These are phyloP conservation scores for Tetragonisca angustula DNA, from an alignment of 2,888 invertebrate genomes.

Conservation along the genomic window DNA sequence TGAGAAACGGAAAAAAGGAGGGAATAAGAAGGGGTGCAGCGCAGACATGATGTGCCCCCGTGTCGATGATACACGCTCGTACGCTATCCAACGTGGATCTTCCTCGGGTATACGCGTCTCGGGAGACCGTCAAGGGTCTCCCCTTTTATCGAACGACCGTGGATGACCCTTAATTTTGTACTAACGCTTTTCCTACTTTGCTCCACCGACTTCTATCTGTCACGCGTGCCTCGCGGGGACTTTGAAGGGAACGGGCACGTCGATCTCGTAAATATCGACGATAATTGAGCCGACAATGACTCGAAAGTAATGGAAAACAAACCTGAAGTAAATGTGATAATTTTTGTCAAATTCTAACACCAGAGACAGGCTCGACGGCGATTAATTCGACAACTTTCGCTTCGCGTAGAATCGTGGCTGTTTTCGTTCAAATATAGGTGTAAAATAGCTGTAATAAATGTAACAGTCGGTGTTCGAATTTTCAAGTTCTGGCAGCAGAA, in stretches of 20 bases:
- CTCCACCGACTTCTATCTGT: slow-evolving; percentile 58
- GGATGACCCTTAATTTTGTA: slow-evolving; percentile 74
- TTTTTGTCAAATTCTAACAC: too few species aligned
- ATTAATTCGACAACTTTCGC: too few species aligned
- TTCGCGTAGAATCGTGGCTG: too few species aligned
- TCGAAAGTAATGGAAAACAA: too few species aligned
- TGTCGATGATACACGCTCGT: slow-evolving; percentile 69
- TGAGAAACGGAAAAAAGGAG: slow-evolving; percentile 64
- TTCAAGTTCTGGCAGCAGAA: too few species aligned
- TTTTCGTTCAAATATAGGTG: too few species aligned
- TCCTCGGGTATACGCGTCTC: slow-evolving; percentile 76
- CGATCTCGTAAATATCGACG: slow-evolving; percentile 32
- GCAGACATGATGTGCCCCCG: slow-evolving; percentile 44
- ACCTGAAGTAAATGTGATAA: too few species aligned
- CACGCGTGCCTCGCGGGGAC: slow-evolving; percentile 62
- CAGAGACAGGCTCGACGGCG: too few species aligned
- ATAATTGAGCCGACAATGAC: neutral
- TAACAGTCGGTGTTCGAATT: too few species aligned
- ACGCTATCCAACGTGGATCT: slow-evolving; percentile 57
- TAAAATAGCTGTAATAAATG: too few species aligned
- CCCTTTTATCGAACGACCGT: slow-evolving; percentile 66
- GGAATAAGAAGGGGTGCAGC: slow-evolving; percentile 49
- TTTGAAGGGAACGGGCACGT: slow-evolving; percentile 35
- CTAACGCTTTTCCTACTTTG: slow-evolving; percentile 68
- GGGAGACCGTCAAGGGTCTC: slow-evolving; percentile 65